phyloP scores from a whole-genome alignment of 2,113 vertebrate genomes.

The Neodontobutis hainanensis region DNA sequence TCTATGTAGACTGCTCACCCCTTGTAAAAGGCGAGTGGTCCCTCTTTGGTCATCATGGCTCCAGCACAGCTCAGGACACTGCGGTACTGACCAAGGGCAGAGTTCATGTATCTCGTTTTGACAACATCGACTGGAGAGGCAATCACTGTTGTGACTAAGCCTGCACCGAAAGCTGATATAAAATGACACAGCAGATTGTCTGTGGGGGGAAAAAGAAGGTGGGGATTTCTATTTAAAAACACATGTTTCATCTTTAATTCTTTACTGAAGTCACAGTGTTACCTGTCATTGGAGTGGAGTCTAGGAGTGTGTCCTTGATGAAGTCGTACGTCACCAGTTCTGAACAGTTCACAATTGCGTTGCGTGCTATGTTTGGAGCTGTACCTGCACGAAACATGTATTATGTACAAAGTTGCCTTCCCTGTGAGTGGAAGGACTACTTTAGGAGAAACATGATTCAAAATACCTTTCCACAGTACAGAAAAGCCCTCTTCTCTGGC shows the following conservation, averaged over 20 bases:
- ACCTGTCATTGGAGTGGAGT: constrained; percentile 76
- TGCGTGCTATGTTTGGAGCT: constrained; percentile 78
- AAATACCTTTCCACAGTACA: constrained; percentile 87
- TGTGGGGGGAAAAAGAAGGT: constrained; percentile 53
- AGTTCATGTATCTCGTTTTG: constrained; percentile 93
- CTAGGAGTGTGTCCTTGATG: constrained; percentile 79
- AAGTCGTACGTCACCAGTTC: constrained; percentile 84
- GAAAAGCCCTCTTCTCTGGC: constrained; percentile 83
- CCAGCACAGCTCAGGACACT: constrained; percentile 82
- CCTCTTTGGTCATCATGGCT: constrained; percentile 84
- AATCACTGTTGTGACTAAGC: constrained; percentile 87
- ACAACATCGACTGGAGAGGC: constrained; percentile 91
- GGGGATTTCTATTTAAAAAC: constrained; percentile 2
- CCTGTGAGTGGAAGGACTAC: not conserved
- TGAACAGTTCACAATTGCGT: constrained; percentile 82
- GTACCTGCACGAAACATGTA: constrained; percentile 61
- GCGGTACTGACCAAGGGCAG: constrained; percentile 79
- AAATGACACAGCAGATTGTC: constrained; percentile 91
- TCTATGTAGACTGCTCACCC: constrained; percentile 67
- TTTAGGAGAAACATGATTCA: not conserved
- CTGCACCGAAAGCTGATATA: constrained; percentile 87
- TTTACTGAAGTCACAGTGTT: constrained; percentile 10
- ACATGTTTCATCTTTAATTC: not conserved
- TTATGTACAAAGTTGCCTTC: not conserved
- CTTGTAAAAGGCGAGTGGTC: constrained; percentile 85